Evolutionary conservation across 2,888 invertebrate species (phyloP).

Genomic region (Drosophila hawaiiensis): DNA sequence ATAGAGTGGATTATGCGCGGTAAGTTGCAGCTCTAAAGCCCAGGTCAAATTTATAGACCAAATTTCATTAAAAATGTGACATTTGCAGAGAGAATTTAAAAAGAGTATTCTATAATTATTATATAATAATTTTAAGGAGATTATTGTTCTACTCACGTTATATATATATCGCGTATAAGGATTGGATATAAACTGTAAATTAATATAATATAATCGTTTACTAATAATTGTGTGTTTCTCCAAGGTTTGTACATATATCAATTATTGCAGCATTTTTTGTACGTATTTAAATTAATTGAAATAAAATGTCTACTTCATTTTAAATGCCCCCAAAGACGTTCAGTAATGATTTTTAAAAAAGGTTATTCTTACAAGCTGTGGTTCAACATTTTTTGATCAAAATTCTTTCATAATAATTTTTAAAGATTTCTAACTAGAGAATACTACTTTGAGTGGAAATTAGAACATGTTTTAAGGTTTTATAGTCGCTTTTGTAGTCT

Average conservation of each 20-base stretch:
- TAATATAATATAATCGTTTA: not conserved
- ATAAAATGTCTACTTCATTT: not conserved
- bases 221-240: not conserved
- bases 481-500: not conserved
- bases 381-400: not conserved
- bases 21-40: not conserved
- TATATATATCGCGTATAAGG: not conserved
- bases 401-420: not conserved
- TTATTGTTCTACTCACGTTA: not conserved
- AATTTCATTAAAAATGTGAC: not conserved
- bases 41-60: constrained; percentile 8
- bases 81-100: not conserved
- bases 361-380: not conserved
- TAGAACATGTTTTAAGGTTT: not conserved
- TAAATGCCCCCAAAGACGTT: not conserved
- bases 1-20: not conserved
- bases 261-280: not conserved
- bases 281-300: not conserved
- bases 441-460: not conserved
- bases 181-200: not conserved
- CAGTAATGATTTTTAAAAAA: not conserved
- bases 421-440: not conserved
- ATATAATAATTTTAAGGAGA: not conserved
- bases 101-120: no score
- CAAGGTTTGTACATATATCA: not conserved